These are phyloP conservation scores for Megalops cyprinoides DNA, from an alignment of 2,797 vertebrate species.

Conservation along the genomic window DNA sequence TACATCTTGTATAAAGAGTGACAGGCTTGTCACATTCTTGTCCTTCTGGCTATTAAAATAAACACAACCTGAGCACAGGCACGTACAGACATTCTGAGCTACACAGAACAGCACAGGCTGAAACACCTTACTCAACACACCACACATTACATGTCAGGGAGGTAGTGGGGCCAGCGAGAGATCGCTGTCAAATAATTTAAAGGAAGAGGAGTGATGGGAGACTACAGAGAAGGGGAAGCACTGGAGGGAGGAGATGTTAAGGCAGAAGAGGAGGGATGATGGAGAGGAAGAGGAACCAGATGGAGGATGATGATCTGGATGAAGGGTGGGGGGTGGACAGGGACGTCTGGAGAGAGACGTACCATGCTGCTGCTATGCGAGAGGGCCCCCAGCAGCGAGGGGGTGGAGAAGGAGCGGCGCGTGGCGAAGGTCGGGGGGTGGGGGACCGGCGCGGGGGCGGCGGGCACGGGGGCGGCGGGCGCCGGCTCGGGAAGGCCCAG, in stretches of 20 bases:
- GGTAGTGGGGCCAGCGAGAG: not conserved
- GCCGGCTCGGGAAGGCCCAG: constrained; percentile 64
- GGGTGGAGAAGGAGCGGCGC: constrained; percentile 72
- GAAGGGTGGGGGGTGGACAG: not conserved
- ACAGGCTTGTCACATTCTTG: not conserved
- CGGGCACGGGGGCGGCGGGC: constrained; percentile 56
- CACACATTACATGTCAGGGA: not conserved
- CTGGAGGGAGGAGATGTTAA: not conserved
- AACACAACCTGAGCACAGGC: not conserved
- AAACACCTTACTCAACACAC: not conserved
- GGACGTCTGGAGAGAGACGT: constrained; percentile 44
- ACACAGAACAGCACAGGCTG: not conserved
- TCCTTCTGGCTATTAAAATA: not conserved
- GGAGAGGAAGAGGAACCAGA: not conserved
- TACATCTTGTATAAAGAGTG: not conserved
- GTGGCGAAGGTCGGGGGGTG: constrained; percentile 80
- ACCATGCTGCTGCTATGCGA: constrained; percentile 72
- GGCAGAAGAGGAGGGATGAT: not conserved
- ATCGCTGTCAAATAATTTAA: not conserved
- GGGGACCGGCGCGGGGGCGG: constrained; percentile 56
- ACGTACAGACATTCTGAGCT: not conserved
- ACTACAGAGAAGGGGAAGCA: not conserved
- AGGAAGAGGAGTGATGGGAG: not conserved
- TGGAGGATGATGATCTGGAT: no score
- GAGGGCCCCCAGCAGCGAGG: constrained; percentile 58